These are phyloP conservation scores for Lasiurus borealis DNA, from an alignment of 2,113 vertebrate genomes.

Conservation along the genomic window DNA sequence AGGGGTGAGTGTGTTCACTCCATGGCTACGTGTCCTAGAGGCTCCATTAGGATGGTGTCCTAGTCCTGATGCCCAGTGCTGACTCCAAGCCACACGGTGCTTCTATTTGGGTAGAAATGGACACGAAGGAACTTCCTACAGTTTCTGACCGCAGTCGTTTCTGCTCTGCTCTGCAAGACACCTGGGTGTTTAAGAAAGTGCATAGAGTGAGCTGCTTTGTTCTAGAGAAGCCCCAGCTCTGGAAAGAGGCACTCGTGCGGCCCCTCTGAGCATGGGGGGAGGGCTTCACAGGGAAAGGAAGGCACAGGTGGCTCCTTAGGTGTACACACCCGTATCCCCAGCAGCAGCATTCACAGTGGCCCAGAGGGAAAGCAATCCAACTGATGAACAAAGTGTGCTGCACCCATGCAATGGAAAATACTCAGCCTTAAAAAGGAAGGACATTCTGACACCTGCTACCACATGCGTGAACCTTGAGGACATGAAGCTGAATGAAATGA, in stretches of 20 bases:
- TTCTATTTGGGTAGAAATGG: not conserved
- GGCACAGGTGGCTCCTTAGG: accelerated
- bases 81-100: accelerated
- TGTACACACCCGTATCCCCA: accelerated
- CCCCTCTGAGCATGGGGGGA: not conserved
- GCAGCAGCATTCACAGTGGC: too few species aligned
- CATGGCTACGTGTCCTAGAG: accelerated
- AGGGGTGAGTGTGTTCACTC: accelerated
- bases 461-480: too few species aligned
- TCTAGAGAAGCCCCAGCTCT: not conserved
- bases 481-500: too few species aligned
- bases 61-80: not conserved
- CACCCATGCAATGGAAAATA: too few species aligned
- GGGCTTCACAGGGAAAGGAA: not conserved
- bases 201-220: too few species aligned
- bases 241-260: too few species aligned
- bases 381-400: too few species aligned
- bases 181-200: not conserved
- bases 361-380: too few species aligned
- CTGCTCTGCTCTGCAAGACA: not conserved
- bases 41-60: not conserved
- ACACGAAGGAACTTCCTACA: not conserved
- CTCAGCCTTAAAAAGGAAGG: too few species aligned
- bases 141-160: accelerated
- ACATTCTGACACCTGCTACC: too few species aligned